A percentile compares a stretch with the other conserved stretches of the same genome.
These are phyloP conservation scores for Dasyurus viverrinus DNA, from an alignment of 2,113 vertebrate species.

Conservation along the genomic window DNA sequence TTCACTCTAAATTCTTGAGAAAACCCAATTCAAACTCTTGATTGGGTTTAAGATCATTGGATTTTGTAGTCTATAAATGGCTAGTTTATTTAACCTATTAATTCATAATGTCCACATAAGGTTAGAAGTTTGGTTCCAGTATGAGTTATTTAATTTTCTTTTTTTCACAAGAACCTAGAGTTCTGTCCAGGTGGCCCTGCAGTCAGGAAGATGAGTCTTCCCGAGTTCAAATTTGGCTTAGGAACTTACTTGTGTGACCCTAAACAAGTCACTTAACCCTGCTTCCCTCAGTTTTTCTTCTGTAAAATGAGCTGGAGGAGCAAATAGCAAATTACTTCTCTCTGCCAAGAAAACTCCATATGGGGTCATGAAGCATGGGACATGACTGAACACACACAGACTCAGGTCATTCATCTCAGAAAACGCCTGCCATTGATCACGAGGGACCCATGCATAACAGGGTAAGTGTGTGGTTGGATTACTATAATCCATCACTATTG, in stretches of 20 bases:
- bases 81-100: background rate
- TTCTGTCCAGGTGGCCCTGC: background rate
- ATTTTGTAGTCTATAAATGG: background rate
- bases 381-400: background rate
- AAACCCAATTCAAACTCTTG: background rate
- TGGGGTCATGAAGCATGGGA: background rate
- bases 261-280: background rate
- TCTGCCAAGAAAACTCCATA: background rate
- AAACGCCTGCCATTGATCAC: background rate
- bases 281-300: background rate
- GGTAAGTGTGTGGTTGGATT: background rate
- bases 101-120: background rate
- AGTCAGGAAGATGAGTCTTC: background rate
- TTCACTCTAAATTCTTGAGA: background rate
- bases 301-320: background rate
- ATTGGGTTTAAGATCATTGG: background rate
- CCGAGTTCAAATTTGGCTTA: background rate
- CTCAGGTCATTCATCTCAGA: background rate
- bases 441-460: background rate
- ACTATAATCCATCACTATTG: background rate
- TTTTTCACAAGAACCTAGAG: background rate
- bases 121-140: background rate
- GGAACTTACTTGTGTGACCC: background rate
- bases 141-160: background rate
- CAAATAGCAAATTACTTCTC: background rate